Evolutionary conservation across 2,888 invertebrate genomes (phyloP), one percentile per base, ranked within the genome.

Genomic region (Oxytorus armatus): DNA sequence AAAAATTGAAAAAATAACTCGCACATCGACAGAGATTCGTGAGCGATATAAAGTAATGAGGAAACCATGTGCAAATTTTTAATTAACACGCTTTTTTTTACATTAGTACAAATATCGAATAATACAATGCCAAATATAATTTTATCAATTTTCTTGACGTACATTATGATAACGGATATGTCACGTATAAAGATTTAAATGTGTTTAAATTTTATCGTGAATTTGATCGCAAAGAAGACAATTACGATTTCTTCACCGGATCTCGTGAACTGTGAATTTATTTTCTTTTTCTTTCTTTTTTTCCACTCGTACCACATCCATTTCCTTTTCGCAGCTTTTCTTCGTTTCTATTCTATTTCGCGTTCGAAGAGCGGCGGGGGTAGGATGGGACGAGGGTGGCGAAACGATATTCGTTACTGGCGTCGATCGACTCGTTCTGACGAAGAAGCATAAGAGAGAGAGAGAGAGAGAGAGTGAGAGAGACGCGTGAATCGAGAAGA

Each of bases 321-420:
- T 44, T 74, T 39, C 47, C 53, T 18, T 69, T 55, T 63, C 47
- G 36, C 61, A 68, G 61, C 21, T 44, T 68, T 39, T 47, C 39
- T 21, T 49, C 61, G 39, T 63, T 63, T 65, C 63, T 65, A 65
- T 65, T 75, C 47, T 29, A 49, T 65, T 65, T 57, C 33, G 39
- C 36, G 49, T 66, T 74, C 65, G 23, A 21, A 51, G 42, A 18
- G 33, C n/a, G n/a, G n/a, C n/a, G n/a, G n/a, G n/a, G n/a, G n/a
- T n/a, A n/a, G n/a, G n/a, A n/a, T n/a, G n/a, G n/a, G n/a, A n/a
- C n/a, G n/a, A n/a, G n/a, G n/a, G n/a, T n/a, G n/a, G n/a, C n/a
- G 29, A 33, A 57, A 44, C 29, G 53, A 74, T 74, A 74, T 79
- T 74, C 74, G 74, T 79, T 74, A 55, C 61, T 49, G 66, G 61